phyloP scores from a whole-genome alignment of 2,888 invertebrate genomes.

The Torymus auratus region DNA sequence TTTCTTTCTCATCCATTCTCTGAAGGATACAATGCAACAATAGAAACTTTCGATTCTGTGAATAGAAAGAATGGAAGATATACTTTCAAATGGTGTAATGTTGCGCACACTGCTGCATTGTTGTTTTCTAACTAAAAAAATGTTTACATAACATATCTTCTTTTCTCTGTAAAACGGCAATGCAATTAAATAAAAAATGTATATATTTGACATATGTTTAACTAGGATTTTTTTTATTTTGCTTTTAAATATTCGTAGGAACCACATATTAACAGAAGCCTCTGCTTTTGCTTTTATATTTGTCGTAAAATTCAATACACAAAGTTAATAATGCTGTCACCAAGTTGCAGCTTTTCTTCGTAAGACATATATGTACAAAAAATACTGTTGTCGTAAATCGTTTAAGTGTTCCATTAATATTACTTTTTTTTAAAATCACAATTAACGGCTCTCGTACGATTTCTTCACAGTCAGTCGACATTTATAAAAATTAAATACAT shows the following conservation, averaged over 20 bases:
- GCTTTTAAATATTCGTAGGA: conserved; percentile 53
- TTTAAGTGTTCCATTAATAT: conserved; percentile 46
- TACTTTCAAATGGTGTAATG: conserved; percentile 47
- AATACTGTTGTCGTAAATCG: conserved; percentile 61
- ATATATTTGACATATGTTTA: conserved; percentile 49
- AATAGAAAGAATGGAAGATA: conserved; percentile 39
- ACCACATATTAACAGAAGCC: conserved; percentile 56
- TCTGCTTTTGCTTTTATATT: conserved; percentile 43
- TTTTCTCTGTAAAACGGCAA: conserved; percentile 9
- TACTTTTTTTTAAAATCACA: conserved; percentile 47
- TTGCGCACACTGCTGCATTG: conserved; percentile 31
- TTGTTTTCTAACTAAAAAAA: conserved; percentile 29
- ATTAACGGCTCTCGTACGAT: conserved; percentile 48
- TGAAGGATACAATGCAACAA: conserved; percentile 37
- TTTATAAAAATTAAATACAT: conserved; percentile 54
- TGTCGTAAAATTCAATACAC: conserved; percentile 50
- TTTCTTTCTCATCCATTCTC: conserved; percentile 29
- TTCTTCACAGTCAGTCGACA: conserved; percentile 36
- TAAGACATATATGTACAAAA: conserved; percentile 57
- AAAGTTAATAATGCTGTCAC: conserved; percentile 48
- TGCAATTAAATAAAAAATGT: conserved; percentile 48
- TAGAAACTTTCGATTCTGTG: conserved; percentile 38
- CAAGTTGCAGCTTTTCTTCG: conserved; percentile 38
- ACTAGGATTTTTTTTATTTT: conserved; percentile 50
- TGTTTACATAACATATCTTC: conserved; percentile 26